phyloP scores from a whole-genome alignment of 2,888 invertebrate genomes.

The Cataglyphis albicans region DNA sequence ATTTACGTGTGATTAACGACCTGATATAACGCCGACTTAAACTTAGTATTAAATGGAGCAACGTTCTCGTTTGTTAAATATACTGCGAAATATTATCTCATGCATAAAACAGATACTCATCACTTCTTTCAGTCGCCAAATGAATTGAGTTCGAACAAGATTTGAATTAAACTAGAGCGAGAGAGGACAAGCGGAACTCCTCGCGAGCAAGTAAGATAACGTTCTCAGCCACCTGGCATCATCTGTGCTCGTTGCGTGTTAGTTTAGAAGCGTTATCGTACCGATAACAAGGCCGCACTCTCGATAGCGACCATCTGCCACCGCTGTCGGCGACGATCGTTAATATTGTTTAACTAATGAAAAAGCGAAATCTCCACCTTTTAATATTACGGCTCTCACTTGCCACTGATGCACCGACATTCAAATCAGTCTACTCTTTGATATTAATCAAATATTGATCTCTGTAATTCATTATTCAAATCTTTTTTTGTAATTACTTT shows the following conservation, averaged over 20 bases:
- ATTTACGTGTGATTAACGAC: neutral
- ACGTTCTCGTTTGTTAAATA: neutral
- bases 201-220: constrained; percentile 31
- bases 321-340: constrained; percentile 29
- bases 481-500: neutral
- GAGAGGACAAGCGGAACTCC: neutral
- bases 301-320: constrained; percentile 68
- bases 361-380: neutral
- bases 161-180: neutral
- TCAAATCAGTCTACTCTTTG: neutral
- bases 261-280: constrained; percentile 62
- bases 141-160: neutral
- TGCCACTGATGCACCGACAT: neutral
- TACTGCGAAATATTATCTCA: neutral
- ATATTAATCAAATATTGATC: neutral
- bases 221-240: constrained; percentile 60
- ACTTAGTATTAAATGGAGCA: constrained; percentile 1
- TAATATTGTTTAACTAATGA: constrained; percentile 34
- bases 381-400: neutral
- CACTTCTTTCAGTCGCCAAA: neutral
- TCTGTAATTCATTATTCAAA: neutral
- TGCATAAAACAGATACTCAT: neutral
- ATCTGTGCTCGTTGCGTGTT: constrained; percentile 45
- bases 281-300: constrained; percentile 60
- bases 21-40: neutral